These are phyloP conservation scores for Limosa lapponica DNA, from an alignment of 2,797 vertebrate species.

Conservation along the genomic window DNA sequence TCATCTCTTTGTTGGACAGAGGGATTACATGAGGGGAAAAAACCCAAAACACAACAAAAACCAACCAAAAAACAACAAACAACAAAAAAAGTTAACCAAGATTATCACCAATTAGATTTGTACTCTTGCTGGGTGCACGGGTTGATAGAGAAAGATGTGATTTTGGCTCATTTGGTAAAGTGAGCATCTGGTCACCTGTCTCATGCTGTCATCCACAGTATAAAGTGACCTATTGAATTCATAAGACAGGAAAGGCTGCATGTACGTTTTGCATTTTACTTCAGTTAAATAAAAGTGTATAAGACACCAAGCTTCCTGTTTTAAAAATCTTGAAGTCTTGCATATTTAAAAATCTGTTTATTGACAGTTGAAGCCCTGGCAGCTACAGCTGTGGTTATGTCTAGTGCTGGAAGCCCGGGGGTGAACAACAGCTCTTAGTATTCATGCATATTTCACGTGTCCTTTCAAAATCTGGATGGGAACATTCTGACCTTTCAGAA, in stretches of 20 bases:
- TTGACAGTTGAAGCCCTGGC: background rate
- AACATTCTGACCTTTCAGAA: background rate
- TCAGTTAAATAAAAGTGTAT: background rate
- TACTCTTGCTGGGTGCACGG: background rate
- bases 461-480: background rate
- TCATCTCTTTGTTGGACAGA: background rate
- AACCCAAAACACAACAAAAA: too few relatives aligned
- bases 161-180: background rate
- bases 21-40: background rate
- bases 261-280: background rate
- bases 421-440: background rate
- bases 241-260: background rate
- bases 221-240: background rate
- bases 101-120: background rate
- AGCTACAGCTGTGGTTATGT: background rate
- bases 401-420: background rate
- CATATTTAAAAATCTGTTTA: background rate
- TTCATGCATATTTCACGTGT: background rate
- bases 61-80: too few relatives aligned
- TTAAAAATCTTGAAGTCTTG: background rate
- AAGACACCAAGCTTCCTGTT: background rate
- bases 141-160: background rate
- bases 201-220: background rate
- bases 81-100: background rate
- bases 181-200: background rate